These are phyloP conservation scores for Drosophila colorata DNA, from an alignment of 2,888 invertebrate genomes.

Conservation along the genomic window DNA sequence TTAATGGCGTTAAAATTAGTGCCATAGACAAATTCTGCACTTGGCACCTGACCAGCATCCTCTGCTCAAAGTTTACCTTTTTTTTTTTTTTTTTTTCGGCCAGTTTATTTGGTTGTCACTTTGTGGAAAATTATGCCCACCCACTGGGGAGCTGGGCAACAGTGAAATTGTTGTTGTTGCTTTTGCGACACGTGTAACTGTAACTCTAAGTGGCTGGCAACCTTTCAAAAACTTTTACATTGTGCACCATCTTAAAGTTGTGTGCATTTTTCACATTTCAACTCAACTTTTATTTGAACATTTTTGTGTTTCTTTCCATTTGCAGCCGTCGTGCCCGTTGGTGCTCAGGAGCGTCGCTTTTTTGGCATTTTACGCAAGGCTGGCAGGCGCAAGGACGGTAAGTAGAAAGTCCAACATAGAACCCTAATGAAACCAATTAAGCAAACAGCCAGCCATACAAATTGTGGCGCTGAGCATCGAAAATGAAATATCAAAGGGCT, in stretches of 20 bases:
- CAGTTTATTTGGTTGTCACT: conserved; percentile 77
- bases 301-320: conserved; percentile 19
- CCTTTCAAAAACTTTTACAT: conserved; percentile 47
- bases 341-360: conserved; percentile 63
- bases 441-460: conserved; percentile 60
- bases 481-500: conserved; percentile 74
- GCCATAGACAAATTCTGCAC: conserved; percentile 52
- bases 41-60: conserved; percentile 12
- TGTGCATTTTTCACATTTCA: conserved; percentile 4
- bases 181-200: conserved; percentile 71
- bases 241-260: conserved; percentile 51
- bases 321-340: conserved; percentile 23
- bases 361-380: conserved; percentile 67
- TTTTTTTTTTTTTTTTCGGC: neutral
- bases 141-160: conserved; percentile 6
- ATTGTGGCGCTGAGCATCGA: conserved; percentile 43
- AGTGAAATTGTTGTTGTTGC: conserved; percentile 20
- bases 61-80: conserved; percentile 54
- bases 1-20: conserved; percentile 78
- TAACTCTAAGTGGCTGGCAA: conserved; percentile 49
- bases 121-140: conserved; percentile 67
- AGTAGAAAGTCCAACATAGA: conserved; percentile 29
- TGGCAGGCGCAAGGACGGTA: conserved; percentile 65
- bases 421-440: conserved; percentile 74
- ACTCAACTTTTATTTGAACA: conserved; percentile 16